phyloP scores from a whole-genome alignment of 2,113 vertebrate genomes.

The Eublepharis macularius region DNA sequence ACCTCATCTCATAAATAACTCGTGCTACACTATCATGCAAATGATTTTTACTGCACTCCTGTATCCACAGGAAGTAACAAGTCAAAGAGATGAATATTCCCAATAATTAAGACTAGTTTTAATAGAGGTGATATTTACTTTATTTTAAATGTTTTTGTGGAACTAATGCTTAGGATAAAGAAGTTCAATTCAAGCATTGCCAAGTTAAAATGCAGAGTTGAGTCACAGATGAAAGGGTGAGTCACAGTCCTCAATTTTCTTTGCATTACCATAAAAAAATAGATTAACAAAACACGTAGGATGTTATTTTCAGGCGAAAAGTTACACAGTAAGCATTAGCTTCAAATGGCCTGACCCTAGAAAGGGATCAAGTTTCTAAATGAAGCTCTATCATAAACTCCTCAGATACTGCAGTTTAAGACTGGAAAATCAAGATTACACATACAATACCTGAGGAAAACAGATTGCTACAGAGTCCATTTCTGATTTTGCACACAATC shows the following conservation, averaged over 20 bases:
- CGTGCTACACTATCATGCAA: background rate
- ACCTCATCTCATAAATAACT: conserved; percentile 22
- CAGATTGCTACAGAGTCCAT: conserved; percentile 37
- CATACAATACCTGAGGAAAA: conserved; percentile 44
- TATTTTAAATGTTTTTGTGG: background rate
- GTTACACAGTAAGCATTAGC: background rate
- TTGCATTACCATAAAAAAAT: background rate
- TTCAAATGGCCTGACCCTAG: background rate
- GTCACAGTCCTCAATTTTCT: background rate
- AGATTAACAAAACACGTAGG: background rate
- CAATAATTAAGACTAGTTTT: conserved; percentile 16
- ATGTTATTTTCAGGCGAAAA: background rate
- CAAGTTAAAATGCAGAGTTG: accelerated
- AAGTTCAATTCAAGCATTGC: background rate
- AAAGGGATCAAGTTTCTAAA: background rate
- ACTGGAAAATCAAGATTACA: conserved; percentile 56
- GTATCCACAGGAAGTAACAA: conserved; percentile 8
- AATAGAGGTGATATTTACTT: background rate
- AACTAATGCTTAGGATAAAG: background rate
- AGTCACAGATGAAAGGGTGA: background rate
- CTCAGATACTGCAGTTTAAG: background rate
- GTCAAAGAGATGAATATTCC: conserved; percentile 25
- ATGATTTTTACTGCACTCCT: background rate
- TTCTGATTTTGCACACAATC: conserved; percentile 54
- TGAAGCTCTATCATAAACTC: conserved; percentile 5